Percentiles rank a stretch among this genome's conserved stretches.
Conservation (phyloP, 1,140 invertebrate species). For the Aphaenogaster rudis region DNA sequence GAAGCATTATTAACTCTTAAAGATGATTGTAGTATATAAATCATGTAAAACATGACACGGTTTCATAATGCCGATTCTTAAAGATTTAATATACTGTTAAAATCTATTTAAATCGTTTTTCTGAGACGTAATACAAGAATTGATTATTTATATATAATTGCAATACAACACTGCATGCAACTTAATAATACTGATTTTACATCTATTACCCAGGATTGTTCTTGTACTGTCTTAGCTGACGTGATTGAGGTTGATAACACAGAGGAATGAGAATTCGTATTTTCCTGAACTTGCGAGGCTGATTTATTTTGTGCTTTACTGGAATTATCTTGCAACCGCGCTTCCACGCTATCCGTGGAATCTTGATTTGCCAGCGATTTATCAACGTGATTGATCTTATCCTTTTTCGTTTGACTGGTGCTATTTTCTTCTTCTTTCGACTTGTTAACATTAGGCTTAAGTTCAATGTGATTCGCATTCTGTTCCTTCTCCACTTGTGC, state of each 20-base stretch:
- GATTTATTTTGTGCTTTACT: conserved; percentile 63
- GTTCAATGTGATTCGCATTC: conserved; percentile 61
- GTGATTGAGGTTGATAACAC: conserved; percentile 58
- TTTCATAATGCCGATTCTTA: neutral
- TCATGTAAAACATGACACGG: neutral
- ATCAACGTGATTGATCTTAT: conserved; percentile 59
- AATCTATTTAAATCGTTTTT: neutral
- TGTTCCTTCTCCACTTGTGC: conserved; percentile 59
- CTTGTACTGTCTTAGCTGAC: conserved; percentile 64
- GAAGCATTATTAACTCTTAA: neutral
- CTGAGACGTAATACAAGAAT: neutral
- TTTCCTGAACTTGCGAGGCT: conserved; percentile 50
- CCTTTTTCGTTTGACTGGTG: conserved; percentile 46
- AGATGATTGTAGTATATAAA: neutral
- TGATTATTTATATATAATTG: neutral
- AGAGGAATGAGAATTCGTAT: conserved; percentile 39
- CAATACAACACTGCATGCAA: neutral
- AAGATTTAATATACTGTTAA: no score
- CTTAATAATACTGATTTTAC: neutral
- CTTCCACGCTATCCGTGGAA: conserved; percentile 16
- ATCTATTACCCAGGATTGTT: conserved; percentile 73
- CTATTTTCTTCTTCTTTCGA: conserved; percentile 78
- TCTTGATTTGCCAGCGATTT: conserved; percentile 41
- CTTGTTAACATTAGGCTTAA: conserved; percentile 44
- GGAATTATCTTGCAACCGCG: conserved; percentile 60